Conservation (phyloP, 2,797 vertebrate species). For the Melanotaenia trifasciata region DNA sequence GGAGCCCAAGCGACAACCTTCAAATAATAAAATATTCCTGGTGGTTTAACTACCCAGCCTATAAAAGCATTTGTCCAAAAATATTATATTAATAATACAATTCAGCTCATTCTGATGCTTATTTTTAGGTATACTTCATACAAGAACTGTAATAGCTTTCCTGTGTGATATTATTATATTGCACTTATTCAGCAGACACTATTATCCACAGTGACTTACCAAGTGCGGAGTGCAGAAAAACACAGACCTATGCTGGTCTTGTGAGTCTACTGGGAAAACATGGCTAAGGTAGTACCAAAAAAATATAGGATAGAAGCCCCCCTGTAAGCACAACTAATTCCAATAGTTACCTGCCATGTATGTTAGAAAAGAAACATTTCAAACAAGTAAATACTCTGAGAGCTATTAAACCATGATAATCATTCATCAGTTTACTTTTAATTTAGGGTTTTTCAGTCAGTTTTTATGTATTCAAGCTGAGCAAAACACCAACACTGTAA, state of each 20-base stretch:
- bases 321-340: no score
- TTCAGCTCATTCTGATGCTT: conserved; percentile 18
- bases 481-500: no score
- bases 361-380: no score
- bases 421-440: no score
- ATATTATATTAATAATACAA: conserved; percentile 49
- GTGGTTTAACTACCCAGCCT: conserved; percentile 56
- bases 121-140: conserved; percentile 35
- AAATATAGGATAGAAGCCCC: not conserved
- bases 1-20: conserved; percentile 46
- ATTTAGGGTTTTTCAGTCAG: no score
- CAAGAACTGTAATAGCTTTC: conserved; percentile 5
- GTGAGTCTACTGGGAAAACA: not conserved
- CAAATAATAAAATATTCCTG: conserved; percentile 47
- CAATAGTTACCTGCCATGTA: no score
- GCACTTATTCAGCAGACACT: not conserved
- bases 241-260: not conserved
- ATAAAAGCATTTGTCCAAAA: conserved; percentile 45
- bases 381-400: no score
- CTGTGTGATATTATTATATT: not conserved
- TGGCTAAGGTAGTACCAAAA: not conserved
- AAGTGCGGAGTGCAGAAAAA: not conserved
- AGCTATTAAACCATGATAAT: no score
- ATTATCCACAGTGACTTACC: not conserved
- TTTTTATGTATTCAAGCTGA: no score